Conservation (phyloP, 2,113 vertebrate species). For the Brachyhypopomus occidentalis region DNA sequence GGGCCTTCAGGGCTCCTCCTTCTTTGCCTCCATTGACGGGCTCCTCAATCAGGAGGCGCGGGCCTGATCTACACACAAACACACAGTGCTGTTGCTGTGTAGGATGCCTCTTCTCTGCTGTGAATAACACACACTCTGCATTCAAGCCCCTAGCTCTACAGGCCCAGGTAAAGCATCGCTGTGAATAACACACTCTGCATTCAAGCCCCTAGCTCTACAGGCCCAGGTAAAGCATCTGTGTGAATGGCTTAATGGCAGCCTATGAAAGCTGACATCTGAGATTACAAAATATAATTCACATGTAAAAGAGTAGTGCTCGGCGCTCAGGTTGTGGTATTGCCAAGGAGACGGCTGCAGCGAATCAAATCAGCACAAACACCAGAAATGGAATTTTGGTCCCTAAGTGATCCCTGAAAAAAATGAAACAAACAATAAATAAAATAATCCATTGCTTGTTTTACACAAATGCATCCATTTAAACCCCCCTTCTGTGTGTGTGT, state of each 20-base stretch:
- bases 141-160: neutral
- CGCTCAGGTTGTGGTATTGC: neutral
- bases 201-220: neutral
- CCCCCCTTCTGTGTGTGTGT: neutral
- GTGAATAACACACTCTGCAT: conserved; percentile 14
- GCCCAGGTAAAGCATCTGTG: neutral
- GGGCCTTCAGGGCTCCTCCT: conserved; percentile 58
- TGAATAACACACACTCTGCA: conserved; percentile 3
- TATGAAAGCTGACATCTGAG: neutral
- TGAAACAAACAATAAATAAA: too few species aligned
- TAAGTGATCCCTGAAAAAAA: too few species aligned
- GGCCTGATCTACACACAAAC: conserved; percentile 66
- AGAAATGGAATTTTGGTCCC: too few species aligned
- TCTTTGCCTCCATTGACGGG: conserved; percentile 59
- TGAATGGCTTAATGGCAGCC: neutral
- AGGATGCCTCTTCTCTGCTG: conserved; percentile 31
- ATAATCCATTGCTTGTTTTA: too few species aligned
- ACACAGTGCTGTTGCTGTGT: conserved; percentile 64
- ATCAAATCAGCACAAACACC: too few species aligned
- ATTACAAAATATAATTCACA: conserved; percentile 1
- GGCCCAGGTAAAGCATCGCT: neutral
- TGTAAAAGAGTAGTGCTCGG: neutral
- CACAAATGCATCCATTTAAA: too few species aligned
- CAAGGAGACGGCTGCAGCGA: neutral
- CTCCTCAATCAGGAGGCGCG: conserved; percentile 64